phyloP scores from a whole-genome alignment of 2,888 invertebrate species.

The Eristalinus sepulchralis region DNA sequence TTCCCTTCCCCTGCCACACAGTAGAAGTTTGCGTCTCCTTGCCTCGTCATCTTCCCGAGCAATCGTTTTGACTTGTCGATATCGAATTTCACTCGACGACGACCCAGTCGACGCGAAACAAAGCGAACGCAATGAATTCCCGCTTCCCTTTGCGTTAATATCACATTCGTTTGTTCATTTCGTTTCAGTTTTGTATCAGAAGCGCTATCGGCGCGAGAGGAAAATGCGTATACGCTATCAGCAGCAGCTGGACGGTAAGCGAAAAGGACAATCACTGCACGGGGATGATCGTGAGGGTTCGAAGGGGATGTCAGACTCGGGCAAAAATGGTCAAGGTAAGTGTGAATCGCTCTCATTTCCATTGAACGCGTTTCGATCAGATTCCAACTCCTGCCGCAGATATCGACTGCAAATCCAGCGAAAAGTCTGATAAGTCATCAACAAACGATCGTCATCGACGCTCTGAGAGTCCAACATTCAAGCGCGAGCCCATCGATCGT shows the following conservation, averaged over 20 bases:
- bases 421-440: slow-evolving; percentile 79
- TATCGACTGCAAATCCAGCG: slow-evolving; percentile 78
- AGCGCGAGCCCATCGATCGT: slow-evolving; percentile 76
- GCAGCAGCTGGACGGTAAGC: slow-evolving; percentile 92
- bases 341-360: slow-evolving; percentile 68
- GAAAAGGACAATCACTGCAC: slow-evolving; percentile 84
- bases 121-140: slow-evolving; percentile 10
- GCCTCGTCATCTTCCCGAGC: slow-evolving; percentile 50
- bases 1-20: background rate
- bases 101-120: background rate
- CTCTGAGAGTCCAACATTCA: slow-evolving; percentile 79
- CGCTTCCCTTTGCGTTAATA: slow-evolving; percentile 48
- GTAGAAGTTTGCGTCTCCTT: background rate
- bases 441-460: slow-evolving; percentile 73
- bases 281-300: slow-evolving; percentile 85
- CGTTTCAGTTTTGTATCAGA: slow-evolving; percentile 91
- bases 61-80: slow-evolving; percentile 69
- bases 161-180: slow-evolving; percentile 26
- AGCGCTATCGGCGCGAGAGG: slow-evolving; percentile 93
- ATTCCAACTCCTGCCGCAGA: slow-evolving; percentile 74
- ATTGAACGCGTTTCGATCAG: background rate
- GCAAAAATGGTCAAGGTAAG: slow-evolving; percentile 90
- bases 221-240: slow-evolving; percentile 91
- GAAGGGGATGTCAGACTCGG: slow-evolving; percentile 84
- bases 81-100: slow-evolving; percentile 70